These are phyloP conservation scores for Channa striata DNA, from an alignment of 2,797 vertebrate species.

Conservation along the genomic window DNA sequence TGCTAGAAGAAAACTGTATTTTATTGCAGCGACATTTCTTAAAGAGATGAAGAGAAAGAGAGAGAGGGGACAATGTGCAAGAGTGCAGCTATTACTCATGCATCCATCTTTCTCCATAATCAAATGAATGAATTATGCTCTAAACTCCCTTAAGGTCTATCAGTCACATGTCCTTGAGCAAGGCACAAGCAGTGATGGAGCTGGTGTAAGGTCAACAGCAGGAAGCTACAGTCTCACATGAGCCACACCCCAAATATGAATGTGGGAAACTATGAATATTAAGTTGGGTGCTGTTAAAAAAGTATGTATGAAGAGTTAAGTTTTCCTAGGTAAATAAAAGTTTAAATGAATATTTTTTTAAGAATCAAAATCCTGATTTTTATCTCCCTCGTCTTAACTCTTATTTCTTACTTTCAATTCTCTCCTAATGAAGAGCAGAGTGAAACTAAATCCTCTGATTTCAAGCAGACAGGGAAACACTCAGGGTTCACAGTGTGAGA, in stretches of 20 bases:
- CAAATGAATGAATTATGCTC: neutral
- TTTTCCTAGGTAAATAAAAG: constrained; percentile 41
- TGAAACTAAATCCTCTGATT: constrained; percentile 51
- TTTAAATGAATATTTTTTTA: constrained; percentile 38
- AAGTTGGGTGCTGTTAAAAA: constrained; percentile 42
- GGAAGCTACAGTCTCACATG: constrained; percentile 40
- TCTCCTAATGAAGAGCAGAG: constrained; percentile 65
- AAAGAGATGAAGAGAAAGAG: constrained; percentile 56
- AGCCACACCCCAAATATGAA: constrained; percentile 25
- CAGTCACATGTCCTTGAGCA: constrained; percentile 20
- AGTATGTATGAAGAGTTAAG: constrained; percentile 20
- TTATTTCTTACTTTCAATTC: constrained; percentile 33
- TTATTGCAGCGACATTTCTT: constrained; percentile 54
- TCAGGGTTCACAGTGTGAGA: constrained; percentile 17
- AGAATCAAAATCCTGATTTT: constrained; percentile 28
- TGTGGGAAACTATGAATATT: constrained; percentile 53
- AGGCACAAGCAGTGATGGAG: constrained; percentile 10
- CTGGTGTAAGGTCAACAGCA: constrained; percentile 20
- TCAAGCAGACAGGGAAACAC: constrained; percentile 42
- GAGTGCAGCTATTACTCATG: constrained; percentile 41
- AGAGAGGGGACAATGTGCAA: constrained; percentile 32
- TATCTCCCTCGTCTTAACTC: constrained; percentile 44
- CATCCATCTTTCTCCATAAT: neutral
- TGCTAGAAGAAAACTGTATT: constrained; percentile 47
- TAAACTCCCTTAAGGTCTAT: neutral